phyloP scores from a whole-genome alignment of 2,797 vertebrate species.

The Pelodytes ibericus region DNA sequence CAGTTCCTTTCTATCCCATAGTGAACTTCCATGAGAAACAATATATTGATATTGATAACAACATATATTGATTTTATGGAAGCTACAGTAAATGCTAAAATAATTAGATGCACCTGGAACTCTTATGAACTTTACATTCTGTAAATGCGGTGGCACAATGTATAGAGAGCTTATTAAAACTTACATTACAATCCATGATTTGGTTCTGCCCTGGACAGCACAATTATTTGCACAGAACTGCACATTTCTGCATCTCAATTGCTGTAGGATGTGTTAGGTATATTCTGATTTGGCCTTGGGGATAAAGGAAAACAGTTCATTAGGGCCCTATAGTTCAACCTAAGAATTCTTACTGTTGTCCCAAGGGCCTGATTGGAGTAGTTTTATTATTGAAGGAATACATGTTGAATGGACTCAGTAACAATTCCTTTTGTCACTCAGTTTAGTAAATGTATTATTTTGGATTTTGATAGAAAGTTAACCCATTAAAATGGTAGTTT shows the following conservation, averaged over 20 bases:
- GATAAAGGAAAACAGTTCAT: constrained; percentile 44
- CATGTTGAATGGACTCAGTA: constrained; percentile 18
- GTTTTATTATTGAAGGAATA: constrained; percentile 37
- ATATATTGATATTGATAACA: too few relatives aligned
- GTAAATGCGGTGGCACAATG: constrained; percentile 21
- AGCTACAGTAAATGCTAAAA: too few relatives aligned
- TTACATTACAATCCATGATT: constrained; percentile 53
- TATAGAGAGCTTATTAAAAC: constrained; percentile 35
- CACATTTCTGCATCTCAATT: constrained; percentile 49
- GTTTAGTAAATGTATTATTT: constrained; percentile 17
- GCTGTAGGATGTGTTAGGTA: constrained; percentile 48
- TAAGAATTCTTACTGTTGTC: constrained; percentile 27
- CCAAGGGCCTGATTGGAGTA: constrained; percentile 35
- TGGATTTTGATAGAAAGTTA: constrained; percentile 13
- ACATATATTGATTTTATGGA: too few relatives aligned
- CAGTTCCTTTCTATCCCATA: too few relatives aligned
- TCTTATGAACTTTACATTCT: neutral
- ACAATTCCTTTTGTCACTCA: constrained; percentile 26
- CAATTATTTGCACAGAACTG: constrained; percentile 55
- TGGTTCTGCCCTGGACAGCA: constrained; percentile 53
- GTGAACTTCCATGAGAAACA: too few relatives aligned
- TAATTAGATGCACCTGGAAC: too few relatives aligned
- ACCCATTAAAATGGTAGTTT: constrained; percentile 17
- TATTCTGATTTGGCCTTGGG: constrained; percentile 52
- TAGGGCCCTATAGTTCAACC: constrained; percentile 11